A percentile compares a stretch with the other conserved stretches of the same genome.
These are phyloP conservation scores for Petromus typicus DNA, from an alignment of 2,113 vertebrate species.

Conservation along the genomic window DNA sequence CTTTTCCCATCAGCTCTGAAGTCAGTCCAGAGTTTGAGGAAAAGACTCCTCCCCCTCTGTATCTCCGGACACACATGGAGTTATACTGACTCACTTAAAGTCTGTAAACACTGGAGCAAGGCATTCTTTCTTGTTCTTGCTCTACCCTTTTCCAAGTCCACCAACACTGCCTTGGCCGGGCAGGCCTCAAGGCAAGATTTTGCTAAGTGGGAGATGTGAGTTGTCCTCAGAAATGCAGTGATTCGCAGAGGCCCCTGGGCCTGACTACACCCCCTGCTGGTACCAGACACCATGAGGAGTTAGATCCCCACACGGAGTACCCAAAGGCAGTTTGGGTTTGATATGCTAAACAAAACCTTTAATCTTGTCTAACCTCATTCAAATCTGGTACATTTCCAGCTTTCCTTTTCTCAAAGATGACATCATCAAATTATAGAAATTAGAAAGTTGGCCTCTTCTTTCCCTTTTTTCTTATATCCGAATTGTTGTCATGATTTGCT, in stretches of 20 bases:
- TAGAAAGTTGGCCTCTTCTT: neutral
- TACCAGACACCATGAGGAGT: neutral
- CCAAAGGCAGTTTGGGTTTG: neutral
- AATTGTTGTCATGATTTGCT: neutral
- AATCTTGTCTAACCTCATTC: neutral
- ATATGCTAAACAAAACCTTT: neutral
- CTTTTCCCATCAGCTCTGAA: neutral
- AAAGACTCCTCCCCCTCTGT: neutral
- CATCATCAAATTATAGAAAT: neutral
- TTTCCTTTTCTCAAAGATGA: neutral
- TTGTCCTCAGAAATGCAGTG: neutral
- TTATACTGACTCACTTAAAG: neutral
- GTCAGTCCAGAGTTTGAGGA: neutral
- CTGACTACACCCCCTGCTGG: neutral
- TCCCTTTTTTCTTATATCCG: neutral
- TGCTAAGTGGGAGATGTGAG: no score
- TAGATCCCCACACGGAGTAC: neutral
- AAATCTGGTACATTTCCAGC: neutral
- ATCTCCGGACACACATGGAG: neutral
- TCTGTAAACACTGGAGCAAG: neutral
- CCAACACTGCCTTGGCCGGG: neutral
- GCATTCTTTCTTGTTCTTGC: neutral
- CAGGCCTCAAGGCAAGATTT: neutral
- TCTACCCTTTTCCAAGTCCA: neutral
- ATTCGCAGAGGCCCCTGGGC: neutral